These are phyloP conservation scores for Amphimallon solstitiale DNA, from an alignment of 2,888 invertebrate genomes.

Conservation along the genomic window DNA sequence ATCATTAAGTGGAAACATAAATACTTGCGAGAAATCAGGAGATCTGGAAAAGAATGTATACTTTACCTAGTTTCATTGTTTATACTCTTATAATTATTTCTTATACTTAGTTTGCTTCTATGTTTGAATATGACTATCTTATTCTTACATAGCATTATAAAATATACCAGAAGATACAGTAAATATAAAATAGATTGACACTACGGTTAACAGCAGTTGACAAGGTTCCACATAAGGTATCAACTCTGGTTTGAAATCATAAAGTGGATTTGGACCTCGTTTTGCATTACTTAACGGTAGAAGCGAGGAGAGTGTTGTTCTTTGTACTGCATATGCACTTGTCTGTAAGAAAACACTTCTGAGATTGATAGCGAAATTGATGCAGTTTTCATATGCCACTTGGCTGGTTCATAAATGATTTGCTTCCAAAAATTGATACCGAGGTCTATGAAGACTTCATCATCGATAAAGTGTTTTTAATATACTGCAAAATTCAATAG, in stretches of 20 bases:
- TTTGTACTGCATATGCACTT: not conserved
- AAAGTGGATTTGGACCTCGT: not conserved
- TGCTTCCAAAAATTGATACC: constrained; percentile 2
- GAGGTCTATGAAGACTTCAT: too few relatives aligned
- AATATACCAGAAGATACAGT: not conserved
- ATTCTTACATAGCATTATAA: not conserved
- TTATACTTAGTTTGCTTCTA: not conserved
- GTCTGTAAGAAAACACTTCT: not conserved
- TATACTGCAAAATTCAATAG: not conserved
- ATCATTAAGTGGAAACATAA: too few relatives aligned
- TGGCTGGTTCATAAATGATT: not conserved
- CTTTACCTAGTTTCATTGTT: not conserved
- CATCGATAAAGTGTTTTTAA: too few relatives aligned
- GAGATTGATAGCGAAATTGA: not conserved
- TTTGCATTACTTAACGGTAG: too few relatives aligned
- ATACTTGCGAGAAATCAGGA: not conserved
- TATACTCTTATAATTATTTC: not conserved
- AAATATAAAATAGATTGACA: not conserved
- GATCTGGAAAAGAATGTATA: not conserved
- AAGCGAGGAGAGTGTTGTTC: too few relatives aligned
- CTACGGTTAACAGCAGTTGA: not conserved
- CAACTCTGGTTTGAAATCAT: not conserved
- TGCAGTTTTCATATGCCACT: not conserved
- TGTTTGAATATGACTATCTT: not conserved
- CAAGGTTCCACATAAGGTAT: not conserved